Base-by-base conservation (phyloP, 2,888 invertebrate species). In the Pandemis heparana region DNA sequence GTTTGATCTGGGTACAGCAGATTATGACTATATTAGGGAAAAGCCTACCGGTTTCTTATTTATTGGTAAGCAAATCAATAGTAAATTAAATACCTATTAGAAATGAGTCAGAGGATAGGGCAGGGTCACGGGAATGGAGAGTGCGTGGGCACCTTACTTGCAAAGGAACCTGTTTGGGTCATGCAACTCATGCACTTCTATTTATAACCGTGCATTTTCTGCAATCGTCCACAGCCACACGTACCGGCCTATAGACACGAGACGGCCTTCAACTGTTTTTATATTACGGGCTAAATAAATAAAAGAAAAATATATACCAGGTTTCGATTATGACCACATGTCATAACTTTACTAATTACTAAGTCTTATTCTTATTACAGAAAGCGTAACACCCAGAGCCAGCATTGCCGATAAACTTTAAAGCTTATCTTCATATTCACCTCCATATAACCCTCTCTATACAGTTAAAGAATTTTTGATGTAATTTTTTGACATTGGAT, bases 121-220 rank as follows among this genome's bases (percentile, higher is more conserved):
- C 83, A 80, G 84, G 88, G 88, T 89, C 89, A 90, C 85, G 84
- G 87, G 82, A 89, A 87, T 85, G 83, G 85, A 81, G 83, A 82
- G 79, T 82, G 88, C 85, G 92, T 92, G 87, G 92, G 92, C 85
- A 84, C 81, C 80, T 87, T 85, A 86, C 56, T 56, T 56, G 56
- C 23, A 81, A 83, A 85, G 86, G 87, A 94, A 93, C 93, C 92
- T 90, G 93, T 93, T 93, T 89, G 86, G 90, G 91, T 91, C 90
- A 90, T 89, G 87, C 89, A 92, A 90, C 91, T 89, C 87, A 85
- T 88, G 87, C 86, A 81, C 82, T 85, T 89, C 89, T 92, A 92
- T 92, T 92, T 90, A 90, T 92, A 92, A 83, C 88, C 82, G 77
- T 79, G 82, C 83, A 81, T 85, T 85, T 87, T 86, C 86, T 89